Evolutionary conservation across 2,888 invertebrate species (phyloP).

Genomic region (Leptinotarsa rubiginosa): DNA sequence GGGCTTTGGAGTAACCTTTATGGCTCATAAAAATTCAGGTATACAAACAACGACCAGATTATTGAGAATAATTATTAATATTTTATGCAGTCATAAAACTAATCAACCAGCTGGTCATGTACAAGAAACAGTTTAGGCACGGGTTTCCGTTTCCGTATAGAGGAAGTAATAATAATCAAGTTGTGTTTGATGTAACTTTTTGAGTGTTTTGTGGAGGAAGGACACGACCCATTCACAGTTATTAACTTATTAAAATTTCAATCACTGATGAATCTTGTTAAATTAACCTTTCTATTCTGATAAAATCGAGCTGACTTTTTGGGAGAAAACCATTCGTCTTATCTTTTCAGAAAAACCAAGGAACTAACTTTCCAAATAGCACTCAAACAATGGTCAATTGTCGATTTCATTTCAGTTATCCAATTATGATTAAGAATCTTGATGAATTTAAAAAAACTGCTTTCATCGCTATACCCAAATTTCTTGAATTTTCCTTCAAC

Average conservation of each 20-base stretch:
- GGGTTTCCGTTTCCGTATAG: constrained; percentile 58
- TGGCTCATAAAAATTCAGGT: constrained; percentile 1
- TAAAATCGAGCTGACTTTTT: no score
- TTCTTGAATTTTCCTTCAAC: no score
- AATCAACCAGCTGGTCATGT: constrained; percentile 8
- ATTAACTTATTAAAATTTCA: background rate
- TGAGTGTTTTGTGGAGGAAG: constrained; percentile 12
- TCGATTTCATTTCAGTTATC: no score
- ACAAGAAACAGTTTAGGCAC: constrained; percentile 44
- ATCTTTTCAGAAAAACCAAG: no score
- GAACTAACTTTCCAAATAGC: no score
- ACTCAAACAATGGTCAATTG: no score
- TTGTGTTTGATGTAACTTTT: constrained; percentile 38
- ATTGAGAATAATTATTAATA: constrained; percentile 11
- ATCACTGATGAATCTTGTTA: background rate
- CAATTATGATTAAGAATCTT: no score
- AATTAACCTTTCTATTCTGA: background rate
- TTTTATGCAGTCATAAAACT: constrained; percentile 8
- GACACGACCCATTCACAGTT: constrained; percentile 1
- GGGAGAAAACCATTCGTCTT: no score
- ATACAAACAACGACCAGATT: background rate
- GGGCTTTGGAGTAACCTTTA: background rate
- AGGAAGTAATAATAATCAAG: constrained; percentile 59
- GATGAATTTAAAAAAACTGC: no score
- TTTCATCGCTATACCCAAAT: no score